Percentiles rank a stretch among this genome's conserved stretches.
These are phyloP conservation scores for Dioctria rufipes DNA, from an alignment of 2,888 invertebrate species.

Conservation along the genomic window DNA sequence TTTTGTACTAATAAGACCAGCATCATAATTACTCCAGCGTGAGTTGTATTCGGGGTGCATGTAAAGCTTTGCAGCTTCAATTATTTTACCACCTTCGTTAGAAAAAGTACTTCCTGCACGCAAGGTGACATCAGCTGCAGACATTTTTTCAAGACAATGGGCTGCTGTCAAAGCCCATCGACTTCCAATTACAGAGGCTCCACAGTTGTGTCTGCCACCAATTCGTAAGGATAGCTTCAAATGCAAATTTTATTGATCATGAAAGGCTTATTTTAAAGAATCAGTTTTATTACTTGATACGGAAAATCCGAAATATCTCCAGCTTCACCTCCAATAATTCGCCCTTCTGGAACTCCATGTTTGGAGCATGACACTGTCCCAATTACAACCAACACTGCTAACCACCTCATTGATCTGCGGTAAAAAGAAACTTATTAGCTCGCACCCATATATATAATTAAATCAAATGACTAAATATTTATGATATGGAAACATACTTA, in stretches of 20 bases:
- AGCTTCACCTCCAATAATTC: conserved; percentile 39
- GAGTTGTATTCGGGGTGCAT: conserved; percentile 57
- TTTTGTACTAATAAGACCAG: conserved; percentile 55
- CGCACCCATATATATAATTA: too few relatives aligned
- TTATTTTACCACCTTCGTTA: conserved; percentile 52
- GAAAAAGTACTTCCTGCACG: conserved; percentile 55
- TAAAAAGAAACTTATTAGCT: not conserved
- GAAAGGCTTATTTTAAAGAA: not conserved
- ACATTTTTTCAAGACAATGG: conserved; percentile 55
- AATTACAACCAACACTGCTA: conserved; percentile 1
- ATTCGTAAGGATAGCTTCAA: conserved; percentile 55
- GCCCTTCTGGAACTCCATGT: conserved; percentile 8
- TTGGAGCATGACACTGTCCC: not conserved
- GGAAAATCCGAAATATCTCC: conserved; percentile 52
- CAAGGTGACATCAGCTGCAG: conserved; percentile 46
- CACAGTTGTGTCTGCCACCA: conserved; percentile 57
- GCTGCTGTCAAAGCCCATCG: conserved; percentile 58
- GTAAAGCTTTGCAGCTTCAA: conserved; percentile 42
- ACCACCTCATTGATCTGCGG: conserved; percentile 11
- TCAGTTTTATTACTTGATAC: conserved; percentile 52
- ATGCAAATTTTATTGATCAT: too few relatives aligned
- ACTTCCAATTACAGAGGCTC: conserved; percentile 55
- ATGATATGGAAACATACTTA: too few relatives aligned
- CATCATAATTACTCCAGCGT: conserved; percentile 54
- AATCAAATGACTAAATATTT: too few relatives aligned